Evolutionary conservation across 2,888 invertebrate species (phyloP).

Genomic region (Strigamia maritima): DNA sequence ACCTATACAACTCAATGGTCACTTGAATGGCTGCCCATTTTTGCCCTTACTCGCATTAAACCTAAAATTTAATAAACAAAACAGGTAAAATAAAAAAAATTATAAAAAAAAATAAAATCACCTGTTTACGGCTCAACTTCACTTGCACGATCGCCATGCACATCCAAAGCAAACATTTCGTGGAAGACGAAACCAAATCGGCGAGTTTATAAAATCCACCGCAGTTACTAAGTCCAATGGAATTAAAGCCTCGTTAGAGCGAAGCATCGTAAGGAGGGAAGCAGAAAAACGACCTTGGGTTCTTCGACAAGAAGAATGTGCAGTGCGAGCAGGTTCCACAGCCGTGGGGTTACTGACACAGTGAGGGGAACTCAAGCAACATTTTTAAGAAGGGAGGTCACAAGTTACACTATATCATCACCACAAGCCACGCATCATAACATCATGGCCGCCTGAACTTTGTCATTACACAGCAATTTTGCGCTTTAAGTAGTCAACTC

Average conservation of each 20-base stretch:
- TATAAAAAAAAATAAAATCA: background rate
- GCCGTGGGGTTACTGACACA: constrained; percentile 19
- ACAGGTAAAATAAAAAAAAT: background rate
- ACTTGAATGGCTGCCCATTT: constrained; percentile 15
- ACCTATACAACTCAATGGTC: background rate
- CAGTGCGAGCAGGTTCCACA: constrained; percentile 19
- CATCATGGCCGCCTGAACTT: constrained; percentile 15
- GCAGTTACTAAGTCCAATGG: constrained; percentile 10
- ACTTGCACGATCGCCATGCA: background rate
- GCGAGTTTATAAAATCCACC: constrained; percentile 11
- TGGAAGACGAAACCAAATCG: background rate
- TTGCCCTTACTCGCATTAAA: background rate
- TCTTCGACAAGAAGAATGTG: constrained; percentile 4
- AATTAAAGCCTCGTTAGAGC: background rate
- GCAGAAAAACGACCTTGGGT: constrained; percentile 19
- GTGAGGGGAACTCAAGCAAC: constrained; percentile 5
- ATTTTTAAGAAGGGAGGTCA: constrained; percentile 23
- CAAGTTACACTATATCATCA: constrained; percentile 22
- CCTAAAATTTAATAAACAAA: background rate
- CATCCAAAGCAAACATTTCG: background rate
- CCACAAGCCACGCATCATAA: constrained; percentile 20
- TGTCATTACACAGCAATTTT: background rate
- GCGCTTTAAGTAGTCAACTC: background rate
- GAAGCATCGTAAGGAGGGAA: background rate
- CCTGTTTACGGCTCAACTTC: background rate